These are phyloP conservation scores for Myrmecophaga tridactyla DNA, from an alignment of 2,113 vertebrate species.

Conservation along the genomic window DNA sequence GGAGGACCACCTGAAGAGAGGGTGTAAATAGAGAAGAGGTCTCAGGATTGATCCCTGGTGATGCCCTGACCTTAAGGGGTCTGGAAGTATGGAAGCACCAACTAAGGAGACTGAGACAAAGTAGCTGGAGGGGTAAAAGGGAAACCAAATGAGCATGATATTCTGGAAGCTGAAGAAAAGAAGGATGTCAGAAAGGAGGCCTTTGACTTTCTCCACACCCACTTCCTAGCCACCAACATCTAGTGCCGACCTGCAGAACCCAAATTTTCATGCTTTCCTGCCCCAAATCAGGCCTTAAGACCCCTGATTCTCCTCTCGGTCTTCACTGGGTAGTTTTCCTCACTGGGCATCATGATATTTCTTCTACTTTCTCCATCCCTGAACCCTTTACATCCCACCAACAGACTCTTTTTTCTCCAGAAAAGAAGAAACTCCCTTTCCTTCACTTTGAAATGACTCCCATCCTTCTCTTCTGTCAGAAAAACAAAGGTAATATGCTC, in stretches of 20 bases:
- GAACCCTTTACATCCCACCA: background rate
- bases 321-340: background rate
- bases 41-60: background rate
- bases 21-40: background rate
- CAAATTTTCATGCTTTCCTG: background rate
- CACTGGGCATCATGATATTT: background rate
- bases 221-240: background rate
- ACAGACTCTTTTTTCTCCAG: background rate
- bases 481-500: background rate
- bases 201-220: background rate
- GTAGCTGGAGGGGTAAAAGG: background rate
- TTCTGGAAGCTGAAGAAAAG: background rate
- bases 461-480: background rate
- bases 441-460: background rate
- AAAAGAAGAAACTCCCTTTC: background rate
- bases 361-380: background rate
- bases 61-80: background rate
- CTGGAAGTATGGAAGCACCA: background rate
- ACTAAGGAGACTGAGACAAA: background rate
- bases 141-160: background rate
- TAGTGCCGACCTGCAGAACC: background rate
- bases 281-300: accelerated
- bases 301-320: background rate
- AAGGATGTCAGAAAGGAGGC: background rate
- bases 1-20: background rate